Evolutionary conservation across 2,113 vertebrate genomes (phyloP).

Genomic region (Siniperca chuatsi): DNA sequence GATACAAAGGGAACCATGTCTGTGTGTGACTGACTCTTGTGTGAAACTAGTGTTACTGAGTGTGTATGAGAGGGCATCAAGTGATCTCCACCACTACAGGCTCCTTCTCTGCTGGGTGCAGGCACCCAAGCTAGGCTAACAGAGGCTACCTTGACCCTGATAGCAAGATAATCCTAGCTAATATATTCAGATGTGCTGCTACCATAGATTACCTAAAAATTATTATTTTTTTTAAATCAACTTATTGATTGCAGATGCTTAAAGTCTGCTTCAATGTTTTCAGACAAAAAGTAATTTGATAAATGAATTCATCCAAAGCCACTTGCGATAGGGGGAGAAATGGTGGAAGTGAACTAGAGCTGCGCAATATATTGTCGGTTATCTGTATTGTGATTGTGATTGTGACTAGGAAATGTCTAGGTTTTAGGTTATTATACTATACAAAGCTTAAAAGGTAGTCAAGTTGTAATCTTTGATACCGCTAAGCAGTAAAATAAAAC

Average conservation of each 20-base stretch:
- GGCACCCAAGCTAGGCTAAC: constrained; percentile 6
- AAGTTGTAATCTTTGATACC: neutral
- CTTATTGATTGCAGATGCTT: neutral
- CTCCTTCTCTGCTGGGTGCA: constrained; percentile 29
- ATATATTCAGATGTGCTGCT: neutral
- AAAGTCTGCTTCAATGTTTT: neutral
- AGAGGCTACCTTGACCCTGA: constrained; percentile 10
- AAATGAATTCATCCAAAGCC: neutral
- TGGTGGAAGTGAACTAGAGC: neutral
- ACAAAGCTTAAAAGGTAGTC: neutral
- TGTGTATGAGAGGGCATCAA: constrained; percentile 45
- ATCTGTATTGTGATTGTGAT: neutral
- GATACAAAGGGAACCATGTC: constrained; percentile 80
- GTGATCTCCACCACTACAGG: constrained; percentile 12
- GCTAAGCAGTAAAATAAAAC: neutral
- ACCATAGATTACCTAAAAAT: too few species aligned
- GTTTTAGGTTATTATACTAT: neutral
- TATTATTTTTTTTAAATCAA: too few species aligned
- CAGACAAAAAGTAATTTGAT: neutral
- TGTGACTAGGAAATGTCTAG: neutral
- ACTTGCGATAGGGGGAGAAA: neutral
- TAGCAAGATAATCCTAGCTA: neutral
- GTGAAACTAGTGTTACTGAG: constrained; percentile 54
- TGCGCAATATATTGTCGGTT: neutral
- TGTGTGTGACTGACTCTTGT: constrained; percentile 64